Evolutionary conservation across 2,113 vertebrate species (phyloP).

Genomic region (Eretmochelys imbricata): DNA sequence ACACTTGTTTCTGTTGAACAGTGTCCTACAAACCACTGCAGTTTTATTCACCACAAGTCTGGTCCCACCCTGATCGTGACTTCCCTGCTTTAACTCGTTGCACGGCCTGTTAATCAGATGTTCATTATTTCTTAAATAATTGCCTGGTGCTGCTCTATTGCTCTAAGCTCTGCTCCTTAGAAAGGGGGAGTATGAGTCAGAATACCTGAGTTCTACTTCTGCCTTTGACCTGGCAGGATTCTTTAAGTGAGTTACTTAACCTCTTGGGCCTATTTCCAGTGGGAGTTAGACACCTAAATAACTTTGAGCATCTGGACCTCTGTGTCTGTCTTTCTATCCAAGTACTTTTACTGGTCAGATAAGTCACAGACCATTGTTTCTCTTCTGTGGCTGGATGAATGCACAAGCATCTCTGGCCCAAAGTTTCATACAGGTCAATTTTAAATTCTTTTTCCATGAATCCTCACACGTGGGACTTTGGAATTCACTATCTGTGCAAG

Average conservation of each 20-base stretch:
- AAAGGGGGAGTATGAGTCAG: not conserved
- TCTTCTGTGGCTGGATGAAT: not conserved
- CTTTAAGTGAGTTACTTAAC: not conserved
- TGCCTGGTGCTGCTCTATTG: not conserved
- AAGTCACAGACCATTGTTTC: not conserved
- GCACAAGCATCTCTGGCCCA: not conserved
- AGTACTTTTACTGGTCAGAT: not conserved
- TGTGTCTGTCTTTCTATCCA: fast-evolving
- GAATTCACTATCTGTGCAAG: not conserved
- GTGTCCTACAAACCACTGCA: not conserved
- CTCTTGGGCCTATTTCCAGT: not conserved
- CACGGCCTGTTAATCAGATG: not conserved
- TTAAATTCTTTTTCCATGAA: not conserved
- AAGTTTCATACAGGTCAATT: not conserved
- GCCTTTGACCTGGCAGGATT: not conserved
- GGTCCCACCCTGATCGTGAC: not conserved
- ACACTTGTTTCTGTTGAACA: not conserved
- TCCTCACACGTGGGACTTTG: fast-evolving
- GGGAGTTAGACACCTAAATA: no score
- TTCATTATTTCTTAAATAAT: not conserved
- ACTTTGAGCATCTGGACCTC: not conserved
- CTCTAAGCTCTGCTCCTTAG: not conserved
- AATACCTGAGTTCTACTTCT: not conserved
- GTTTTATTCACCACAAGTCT: not conserved
- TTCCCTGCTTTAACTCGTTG: not conserved